Evolutionary conservation across 2,797 vertebrate genomes (phyloP).

Genomic region (Enteromius viviparus): DNA sequence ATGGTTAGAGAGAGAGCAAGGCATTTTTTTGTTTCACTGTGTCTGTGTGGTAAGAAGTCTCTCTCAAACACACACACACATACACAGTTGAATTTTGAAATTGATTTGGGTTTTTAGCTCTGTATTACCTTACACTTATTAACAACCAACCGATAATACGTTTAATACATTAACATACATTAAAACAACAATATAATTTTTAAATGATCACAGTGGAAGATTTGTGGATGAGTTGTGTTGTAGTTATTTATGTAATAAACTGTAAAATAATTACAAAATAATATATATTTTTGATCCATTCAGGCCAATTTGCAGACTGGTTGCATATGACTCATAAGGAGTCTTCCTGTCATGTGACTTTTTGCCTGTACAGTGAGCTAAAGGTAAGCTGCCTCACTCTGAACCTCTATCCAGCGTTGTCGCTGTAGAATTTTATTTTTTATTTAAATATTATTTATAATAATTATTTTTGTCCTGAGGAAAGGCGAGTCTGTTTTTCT

Average conservation of each 20-base stretch:
- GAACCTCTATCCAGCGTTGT: background rate
- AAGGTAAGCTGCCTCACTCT: slow-evolving; percentile 3
- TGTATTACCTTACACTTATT: background rate
- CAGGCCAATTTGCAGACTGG: background rate
- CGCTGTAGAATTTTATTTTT: background rate
- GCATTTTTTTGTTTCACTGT: slow-evolving; percentile 25
- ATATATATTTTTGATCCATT: background rate
- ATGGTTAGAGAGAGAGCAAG: slow-evolving; percentile 42
- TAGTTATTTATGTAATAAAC: background rate
- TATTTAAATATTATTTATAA: background rate
- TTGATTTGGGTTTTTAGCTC: background rate
- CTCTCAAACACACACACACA: background rate
- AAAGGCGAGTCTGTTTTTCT: slow-evolving; percentile 1
- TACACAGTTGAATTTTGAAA: background rate
- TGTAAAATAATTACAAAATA: background rate
- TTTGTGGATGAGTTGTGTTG: background rate
- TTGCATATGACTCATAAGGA: background rate
- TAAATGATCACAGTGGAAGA: background rate
- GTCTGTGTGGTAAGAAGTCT: background rate
- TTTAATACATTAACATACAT: background rate
- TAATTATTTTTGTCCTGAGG: background rate
- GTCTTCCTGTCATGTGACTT: background rate
- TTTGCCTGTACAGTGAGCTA: background rate
- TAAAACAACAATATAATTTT: background rate
- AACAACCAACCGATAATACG: background rate